These are phyloP conservation scores for Xerus rutilus DNA, from an alignment of 2,797 vertebrate species.

Conservation along the genomic window DNA sequence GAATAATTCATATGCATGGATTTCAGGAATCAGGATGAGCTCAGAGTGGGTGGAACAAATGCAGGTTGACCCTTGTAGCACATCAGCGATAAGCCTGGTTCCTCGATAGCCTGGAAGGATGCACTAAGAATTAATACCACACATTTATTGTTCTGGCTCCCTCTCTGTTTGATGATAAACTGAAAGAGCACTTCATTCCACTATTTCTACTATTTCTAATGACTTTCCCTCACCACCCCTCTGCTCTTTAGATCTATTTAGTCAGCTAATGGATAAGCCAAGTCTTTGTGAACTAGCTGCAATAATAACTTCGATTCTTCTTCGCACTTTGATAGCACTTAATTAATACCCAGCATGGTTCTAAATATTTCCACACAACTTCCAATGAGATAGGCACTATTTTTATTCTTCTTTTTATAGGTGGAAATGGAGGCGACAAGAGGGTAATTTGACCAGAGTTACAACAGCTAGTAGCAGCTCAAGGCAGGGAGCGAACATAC, in stretches of 20 bases:
- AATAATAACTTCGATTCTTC: background rate
- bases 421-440: background rate
- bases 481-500: background rate
- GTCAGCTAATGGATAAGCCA: background rate
- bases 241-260: background rate
- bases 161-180: background rate
- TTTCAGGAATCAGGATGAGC: background rate
- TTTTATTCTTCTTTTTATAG: background rate
- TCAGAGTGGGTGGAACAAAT: background rate
- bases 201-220: background rate
- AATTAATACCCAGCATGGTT: background rate
- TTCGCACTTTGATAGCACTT: background rate
- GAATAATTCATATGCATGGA: background rate
- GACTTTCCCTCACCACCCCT: background rate
- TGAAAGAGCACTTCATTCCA: background rate
- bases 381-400: background rate
- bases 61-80: background rate
- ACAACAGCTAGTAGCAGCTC: background rate
- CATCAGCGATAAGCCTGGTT: background rate
- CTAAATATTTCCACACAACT: conserved; percentile 1
- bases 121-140: background rate
- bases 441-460: background rate
- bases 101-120: background rate
- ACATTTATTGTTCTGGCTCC: background rate
- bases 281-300: background rate